Evolutionary conservation across 2,113 vertebrate species (phyloP), one percentile per base, ranked within the genome.

Genomic region (Silurus meridionalis): DNA sequence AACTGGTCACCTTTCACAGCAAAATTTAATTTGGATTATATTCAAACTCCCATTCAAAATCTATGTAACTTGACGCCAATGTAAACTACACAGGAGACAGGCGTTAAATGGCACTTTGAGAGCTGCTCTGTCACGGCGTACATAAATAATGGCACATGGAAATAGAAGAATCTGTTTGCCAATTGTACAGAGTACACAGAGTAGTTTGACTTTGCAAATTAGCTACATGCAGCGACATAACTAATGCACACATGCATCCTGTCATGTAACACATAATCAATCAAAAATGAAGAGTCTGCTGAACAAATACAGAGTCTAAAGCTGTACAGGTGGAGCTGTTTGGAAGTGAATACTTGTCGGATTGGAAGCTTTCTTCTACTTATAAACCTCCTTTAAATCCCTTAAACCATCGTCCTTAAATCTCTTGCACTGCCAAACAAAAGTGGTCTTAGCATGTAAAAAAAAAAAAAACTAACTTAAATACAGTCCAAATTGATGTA

Each of bases 31-130:
- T 83, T 83, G 86, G 85, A 87, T 89, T 89, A 84, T 89, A 89
- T 89, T 89, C 86, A 89, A 89, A 89, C 57, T 58, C 83, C 60
- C 28, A 87, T 89, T 89, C 86, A 89, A 89, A 89, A 83, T 64
- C n/a, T 4, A 60, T 83, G 88, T 87, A 87, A 89, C 88, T 75
- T 46, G 86, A 87, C 28, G 53, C 75, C 67, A 82, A 79, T 86
- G 83, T 87, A 81, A 87, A 85, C 69, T 84, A 72, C 69, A 52
- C 72, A 57, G 61, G 63, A 85, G 71, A 57, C 83, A 87, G 60
- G 64, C 77, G 83, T 85, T 87, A 66, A 87, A 85, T 87, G 66
- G 78, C 74, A 67, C 25, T 58, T 86, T 46, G n/a, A 63, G 55
- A 58, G 75, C 52, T 75, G 25, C 28, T 52, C 60, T 63, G 53